A percentile compares a stretch with the other conserved stretches of the same genome.
These are phyloP conservation scores for Drosophila navojoa DNA, from an alignment of 1,140 invertebrate species.

Conservation along the genomic window DNA sequence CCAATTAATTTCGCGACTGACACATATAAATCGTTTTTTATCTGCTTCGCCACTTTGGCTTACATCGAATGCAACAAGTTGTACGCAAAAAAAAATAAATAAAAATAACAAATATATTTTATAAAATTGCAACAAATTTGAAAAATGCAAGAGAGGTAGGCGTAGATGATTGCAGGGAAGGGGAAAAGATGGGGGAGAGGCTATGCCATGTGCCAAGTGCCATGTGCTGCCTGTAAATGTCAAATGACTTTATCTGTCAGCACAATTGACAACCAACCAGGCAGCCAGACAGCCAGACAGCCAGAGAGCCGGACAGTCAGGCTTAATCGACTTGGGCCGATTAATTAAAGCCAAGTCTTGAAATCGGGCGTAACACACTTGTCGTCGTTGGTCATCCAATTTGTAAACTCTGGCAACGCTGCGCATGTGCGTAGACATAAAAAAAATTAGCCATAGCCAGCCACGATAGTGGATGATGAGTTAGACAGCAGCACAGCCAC, in stretches of 20 bases:
- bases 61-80: slow-evolving; percentile 65
- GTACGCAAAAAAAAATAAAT: slow-evolving; percentile 32
- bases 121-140: slow-evolving; percentile 79
- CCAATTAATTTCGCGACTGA: slow-evolving; percentile 76
- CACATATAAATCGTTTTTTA: slow-evolving; percentile 80
- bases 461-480: slow-evolving; percentile 48
- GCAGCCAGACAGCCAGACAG: slow-evolving; percentile 15
- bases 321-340: slow-evolving; percentile 32
- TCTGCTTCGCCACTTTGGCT: slow-evolving; percentile 63
- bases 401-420: slow-evolving; percentile 59
- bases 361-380: slow-evolving; percentile 45
- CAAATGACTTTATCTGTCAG: slow-evolving; percentile 82
- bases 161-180: neutral
- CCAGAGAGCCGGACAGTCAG: slow-evolving; percentile 9
- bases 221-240: slow-evolving; percentile 74
- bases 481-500: slow-evolving; percentile 11
- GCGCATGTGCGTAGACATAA: slow-evolving; percentile 34
- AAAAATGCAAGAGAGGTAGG: slow-evolving; percentile 50
- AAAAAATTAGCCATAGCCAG: slow-evolving; percentile 8
- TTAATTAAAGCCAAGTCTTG: slow-evolving; percentile 62
- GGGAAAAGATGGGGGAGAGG: neutral
- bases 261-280: slow-evolving; percentile 66
- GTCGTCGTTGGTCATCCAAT: slow-evolving; percentile 56
- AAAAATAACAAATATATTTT: slow-evolving; percentile 26
- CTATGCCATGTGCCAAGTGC: slow-evolving; percentile 53